These are phyloP conservation scores for Dynastes hyllus DNA, from an alignment of 2,888 invertebrate genomes.

Conservation along the genomic window DNA sequence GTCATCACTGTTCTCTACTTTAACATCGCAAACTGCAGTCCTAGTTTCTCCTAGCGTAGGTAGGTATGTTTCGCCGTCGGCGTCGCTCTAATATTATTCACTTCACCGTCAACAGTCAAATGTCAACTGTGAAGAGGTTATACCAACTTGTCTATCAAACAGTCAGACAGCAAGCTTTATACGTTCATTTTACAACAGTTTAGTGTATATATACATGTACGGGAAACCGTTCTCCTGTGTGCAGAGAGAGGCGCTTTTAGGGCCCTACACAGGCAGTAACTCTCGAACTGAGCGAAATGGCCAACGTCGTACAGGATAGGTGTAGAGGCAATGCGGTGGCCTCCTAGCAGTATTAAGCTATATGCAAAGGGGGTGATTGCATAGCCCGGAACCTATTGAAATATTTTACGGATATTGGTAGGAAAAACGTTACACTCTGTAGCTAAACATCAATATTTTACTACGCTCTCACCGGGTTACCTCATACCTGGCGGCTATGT, in stretches of 20 bases:
- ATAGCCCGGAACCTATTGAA: constrained; percentile 52
- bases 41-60: not conserved
- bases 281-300: constrained; percentile 65
- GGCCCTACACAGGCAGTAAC: constrained; percentile 62
- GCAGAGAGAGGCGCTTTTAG: constrained; percentile 66
- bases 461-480: constrained; percentile 21
- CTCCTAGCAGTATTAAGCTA: constrained; percentile 54
- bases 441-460: constrained; percentile 48
- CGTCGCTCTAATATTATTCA: constrained; percentile 45
- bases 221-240: constrained; percentile 62
- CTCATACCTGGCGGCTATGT: constrained; percentile 28
- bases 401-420: constrained; percentile 52
- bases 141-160: constrained; percentile 64
- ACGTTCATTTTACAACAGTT: constrained; percentile 72
- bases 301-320: constrained; percentile 67
- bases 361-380: constrained; percentile 58
- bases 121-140: constrained; percentile 50
- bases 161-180: constrained; percentile 70
- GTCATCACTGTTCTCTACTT: constrained; percentile 12
- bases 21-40: not conserved
- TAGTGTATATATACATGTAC: constrained; percentile 62
- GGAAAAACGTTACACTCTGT: constrained; percentile 40
- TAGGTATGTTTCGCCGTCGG: not conserved
- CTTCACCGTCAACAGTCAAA: constrained; percentile 48
- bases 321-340: constrained; percentile 62